Base-by-base conservation (phyloP, 1,140 invertebrate species). In the Halesus radiatus region DNA sequence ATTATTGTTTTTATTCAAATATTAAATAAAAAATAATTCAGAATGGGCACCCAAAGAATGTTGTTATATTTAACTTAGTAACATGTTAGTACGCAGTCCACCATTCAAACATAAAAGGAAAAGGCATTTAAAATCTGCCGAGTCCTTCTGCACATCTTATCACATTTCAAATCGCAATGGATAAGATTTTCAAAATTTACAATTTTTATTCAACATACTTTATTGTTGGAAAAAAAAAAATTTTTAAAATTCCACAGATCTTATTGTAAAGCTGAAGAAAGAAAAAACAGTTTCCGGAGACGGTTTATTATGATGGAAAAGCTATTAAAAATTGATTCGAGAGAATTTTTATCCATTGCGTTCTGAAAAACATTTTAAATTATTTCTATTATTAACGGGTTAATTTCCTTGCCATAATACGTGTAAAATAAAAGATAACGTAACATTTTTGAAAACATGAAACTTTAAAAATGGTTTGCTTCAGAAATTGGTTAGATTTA, bases 51-150 rank as follows among this genome's bases (percentile, higher is more conserved):
- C 13, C 68, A 72, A 20, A 72, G 6, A 16, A 23, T 72, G 1
- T 54, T 20, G 18, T 56, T 23, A 22, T 54, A 74, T 74, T n/a
- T 54, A 54, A 22, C n/a, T 54, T 29, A 54, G 53, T 76, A 20
- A 76, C 74, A 76, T 37, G 32, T 76, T 62, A 60, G 37, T 72
- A 3, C 76, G 80, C 80, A 81, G 32, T 79, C 26, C 80, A 81
- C 80, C 80, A 81, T 81, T 81, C 77, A 81, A 81, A 78, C 54
- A 62, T 23, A 66, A 62, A 75, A 60, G 58, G 53, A 72, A 52
- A 72, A 72, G 18, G 37, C 4, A 70, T 18, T 45, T 13, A 20
- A n/a, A 45, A 70, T 45, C 13, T 70, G 13, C 5, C 8, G 50
- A 45, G 32, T 45, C 32, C 18, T 72, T 72, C 23, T 72, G 8